Conservation (phyloP, 2,113 vertebrate genomes). For the Turnix velox region DNA sequence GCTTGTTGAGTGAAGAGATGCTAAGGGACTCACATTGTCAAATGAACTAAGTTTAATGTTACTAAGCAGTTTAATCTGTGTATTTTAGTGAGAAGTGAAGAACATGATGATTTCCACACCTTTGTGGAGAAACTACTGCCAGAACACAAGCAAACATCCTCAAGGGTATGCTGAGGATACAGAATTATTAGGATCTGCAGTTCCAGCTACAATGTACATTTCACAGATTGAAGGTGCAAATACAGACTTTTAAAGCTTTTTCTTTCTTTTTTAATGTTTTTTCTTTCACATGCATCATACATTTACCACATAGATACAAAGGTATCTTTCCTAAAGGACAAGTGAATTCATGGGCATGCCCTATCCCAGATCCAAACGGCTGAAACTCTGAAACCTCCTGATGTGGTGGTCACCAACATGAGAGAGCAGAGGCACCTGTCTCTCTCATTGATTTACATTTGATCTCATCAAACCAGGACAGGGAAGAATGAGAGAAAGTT, state of each 20-base stretch:
- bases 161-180: rapidly evolving
- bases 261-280: background rate
- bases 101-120: background rate
- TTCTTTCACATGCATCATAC: background rate
- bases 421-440: background rate
- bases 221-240: rapidly evolving
- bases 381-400: background rate
- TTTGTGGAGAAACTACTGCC: background rate
- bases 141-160: background rate
- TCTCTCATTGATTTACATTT: background rate
- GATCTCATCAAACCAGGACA: background rate
- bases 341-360: background rate
- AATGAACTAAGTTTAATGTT: background rate
- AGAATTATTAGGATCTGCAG: background rate
- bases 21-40: background rate
- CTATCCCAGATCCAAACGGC: background rate
- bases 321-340: background rate
- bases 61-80: background rate
- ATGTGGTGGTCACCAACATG: background rate
- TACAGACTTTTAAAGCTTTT: background rate
- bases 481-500: background rate
- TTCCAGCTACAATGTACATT: background rate
- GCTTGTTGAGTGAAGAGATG: background rate
- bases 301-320: background rate
- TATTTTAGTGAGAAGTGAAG: background rate